These are phyloP conservation scores for Prionailurus viverrinus DNA, from an alignment of 2,113 vertebrate species.

Conservation along the genomic window DNA sequence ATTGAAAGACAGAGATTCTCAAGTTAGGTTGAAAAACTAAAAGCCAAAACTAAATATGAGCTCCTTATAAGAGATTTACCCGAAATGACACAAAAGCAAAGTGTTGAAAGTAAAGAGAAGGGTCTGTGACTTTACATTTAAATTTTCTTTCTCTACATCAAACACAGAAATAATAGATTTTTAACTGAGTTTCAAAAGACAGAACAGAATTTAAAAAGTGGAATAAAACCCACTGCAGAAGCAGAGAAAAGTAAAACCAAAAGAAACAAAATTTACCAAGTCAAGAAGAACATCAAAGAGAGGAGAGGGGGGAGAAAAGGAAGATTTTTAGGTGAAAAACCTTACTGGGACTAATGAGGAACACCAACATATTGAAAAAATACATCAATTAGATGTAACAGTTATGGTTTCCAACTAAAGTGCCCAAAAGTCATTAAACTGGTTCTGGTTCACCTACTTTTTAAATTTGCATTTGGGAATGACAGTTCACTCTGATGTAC, in stretches of 20 bases:
- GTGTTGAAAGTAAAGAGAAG: not conserved
- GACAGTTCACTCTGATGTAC: not conserved
- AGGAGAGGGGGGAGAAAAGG: too few species aligned
- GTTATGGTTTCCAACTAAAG: not conserved
- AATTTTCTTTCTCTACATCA: not conserved
- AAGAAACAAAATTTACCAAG: conserved; percentile 12
- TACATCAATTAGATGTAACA: not conserved
- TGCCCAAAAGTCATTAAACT: not conserved
- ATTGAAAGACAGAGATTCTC: not conserved
- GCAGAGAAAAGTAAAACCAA: not conserved
- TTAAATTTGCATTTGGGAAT: not conserved
- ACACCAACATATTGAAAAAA: not conserved
- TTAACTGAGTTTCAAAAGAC: not conserved
- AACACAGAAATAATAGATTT: not conserved
- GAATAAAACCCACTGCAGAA: not conserved
- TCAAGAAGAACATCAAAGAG: not conserved
- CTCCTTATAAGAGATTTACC: not conserved
- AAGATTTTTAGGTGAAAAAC: not conserved
- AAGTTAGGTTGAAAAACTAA: not conserved
- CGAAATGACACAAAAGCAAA: not conserved
- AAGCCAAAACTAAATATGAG: not conserved
- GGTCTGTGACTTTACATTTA: not conserved
- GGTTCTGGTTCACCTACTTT: not conserved
- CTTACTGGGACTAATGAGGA: not conserved
- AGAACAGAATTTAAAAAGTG: not conserved